Conservation (phyloP, 2,888 invertebrate genomes). For the Thalpophila matura region DNA sequence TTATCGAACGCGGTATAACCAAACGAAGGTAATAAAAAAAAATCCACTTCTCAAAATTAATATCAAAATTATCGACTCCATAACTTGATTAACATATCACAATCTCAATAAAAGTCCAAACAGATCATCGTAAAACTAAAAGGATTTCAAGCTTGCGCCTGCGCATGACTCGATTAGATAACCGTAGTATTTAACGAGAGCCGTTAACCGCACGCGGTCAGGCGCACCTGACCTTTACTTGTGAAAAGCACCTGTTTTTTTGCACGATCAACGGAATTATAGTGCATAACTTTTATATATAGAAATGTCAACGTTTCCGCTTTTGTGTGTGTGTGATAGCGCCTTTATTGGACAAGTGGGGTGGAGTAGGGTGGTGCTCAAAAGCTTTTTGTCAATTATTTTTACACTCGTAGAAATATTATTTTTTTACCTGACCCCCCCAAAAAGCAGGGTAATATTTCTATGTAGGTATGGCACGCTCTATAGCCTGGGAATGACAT, state of each 20-base stretch:
- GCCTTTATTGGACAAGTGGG: conserved; percentile 58
- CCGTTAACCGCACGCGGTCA: conserved; percentile 71
- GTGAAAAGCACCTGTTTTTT: conserved; percentile 80
- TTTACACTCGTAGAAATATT: no score
- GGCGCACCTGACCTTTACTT: conserved; percentile 81
- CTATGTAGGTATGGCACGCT: no score
- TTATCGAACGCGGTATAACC: no score
- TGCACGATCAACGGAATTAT: conserved; percentile 80
- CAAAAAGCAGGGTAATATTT: no score
- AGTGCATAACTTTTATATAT: conserved; percentile 80
- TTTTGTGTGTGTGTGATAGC: conserved; percentile 69
- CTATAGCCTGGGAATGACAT: no score
- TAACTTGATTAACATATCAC: neutral
- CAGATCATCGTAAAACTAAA: conserved; percentile 47
- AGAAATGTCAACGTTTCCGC: conserved; percentile 89
- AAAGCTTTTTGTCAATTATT: no score
- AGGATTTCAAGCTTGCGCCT: conserved; percentile 36
- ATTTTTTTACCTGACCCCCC: no score
- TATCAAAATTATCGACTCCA: neutral
- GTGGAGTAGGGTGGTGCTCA: conserved; percentile 58
- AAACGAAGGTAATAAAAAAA: neutral
- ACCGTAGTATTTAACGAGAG: conserved; percentile 42
- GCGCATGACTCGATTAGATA: conserved; percentile 55
- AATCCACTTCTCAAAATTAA: neutral
- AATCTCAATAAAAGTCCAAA: conserved; percentile 14